These are phyloP conservation scores for Drosophila novamexicana DNA, from an alignment of 1,140 invertebrate species.

Conservation along the genomic window DNA sequence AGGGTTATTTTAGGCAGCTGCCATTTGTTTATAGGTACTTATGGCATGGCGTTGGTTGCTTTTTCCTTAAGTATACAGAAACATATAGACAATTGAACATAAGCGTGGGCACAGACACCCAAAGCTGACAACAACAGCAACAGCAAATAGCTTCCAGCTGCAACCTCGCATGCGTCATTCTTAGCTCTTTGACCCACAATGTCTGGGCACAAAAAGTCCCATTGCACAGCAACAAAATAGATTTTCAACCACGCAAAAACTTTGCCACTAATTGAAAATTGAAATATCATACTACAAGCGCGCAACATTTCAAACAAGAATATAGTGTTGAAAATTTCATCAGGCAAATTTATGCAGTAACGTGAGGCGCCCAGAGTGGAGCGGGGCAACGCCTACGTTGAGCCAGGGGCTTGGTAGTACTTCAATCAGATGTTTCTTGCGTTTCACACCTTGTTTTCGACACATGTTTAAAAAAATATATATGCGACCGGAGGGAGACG, in stretches of 20 bases:
- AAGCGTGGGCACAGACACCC: constrained; percentile 33
- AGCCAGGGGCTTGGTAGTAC: constrained; percentile 18
- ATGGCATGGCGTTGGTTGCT: constrained; percentile 3
- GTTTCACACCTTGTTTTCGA: constrained; percentile 72
- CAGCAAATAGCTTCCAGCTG: constrained; percentile 39
- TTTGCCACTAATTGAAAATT: constrained; percentile 74
- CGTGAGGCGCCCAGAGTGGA: constrained; percentile 15
- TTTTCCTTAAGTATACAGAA: neutral
- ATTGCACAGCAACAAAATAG: constrained; percentile 14
- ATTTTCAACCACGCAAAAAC: constrained; percentile 56
- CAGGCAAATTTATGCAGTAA: constrained; percentile 66
- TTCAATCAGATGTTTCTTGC: constrained; percentile 26
- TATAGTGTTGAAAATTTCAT: constrained; percentile 68
- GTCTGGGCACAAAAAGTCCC: constrained; percentile 38
- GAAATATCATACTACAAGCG: constrained; percentile 71
- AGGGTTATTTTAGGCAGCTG: constrained; percentile 1
- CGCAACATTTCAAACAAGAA: constrained; percentile 62
- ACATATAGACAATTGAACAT: neutral
- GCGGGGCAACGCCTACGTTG: constrained; percentile 51
- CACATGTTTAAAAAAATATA: constrained; percentile 3
- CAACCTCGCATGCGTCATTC: constrained; percentile 62
- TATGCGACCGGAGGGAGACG: too few relatives aligned
- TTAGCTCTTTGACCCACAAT: constrained; percentile 73
- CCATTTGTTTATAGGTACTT: constrained; percentile 3
- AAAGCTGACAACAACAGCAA: constrained; percentile 16